Evolutionary conservation across 2,888 invertebrate species (phyloP).

Genomic region (Galerucella pusilla): DNA sequence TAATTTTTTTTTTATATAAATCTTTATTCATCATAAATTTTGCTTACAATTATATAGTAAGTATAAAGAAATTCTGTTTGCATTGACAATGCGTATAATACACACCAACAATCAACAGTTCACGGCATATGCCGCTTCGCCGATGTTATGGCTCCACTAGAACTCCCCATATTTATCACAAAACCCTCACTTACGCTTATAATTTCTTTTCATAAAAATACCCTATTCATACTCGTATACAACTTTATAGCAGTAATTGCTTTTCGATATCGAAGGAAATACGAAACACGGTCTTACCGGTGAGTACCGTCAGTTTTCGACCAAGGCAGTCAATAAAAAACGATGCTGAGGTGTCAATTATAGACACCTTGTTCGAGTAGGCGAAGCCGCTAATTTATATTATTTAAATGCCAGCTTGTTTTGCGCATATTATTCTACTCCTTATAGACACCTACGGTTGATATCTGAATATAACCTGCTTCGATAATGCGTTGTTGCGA

Average conservation of each 20-base stretch:
- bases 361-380: conserved; percentile 56
- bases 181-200: too few relatives aligned
- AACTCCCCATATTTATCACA: too few relatives aligned
- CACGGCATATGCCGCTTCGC: too few relatives aligned
- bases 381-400: conserved; percentile 60
- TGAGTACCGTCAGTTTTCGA: conserved; percentile 29
- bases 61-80: too few relatives aligned
- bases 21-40: too few relatives aligned
- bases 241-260: background rate
- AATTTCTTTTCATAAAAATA: background rate
- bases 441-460: conserved; percentile 57
- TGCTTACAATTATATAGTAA: too few relatives aligned
- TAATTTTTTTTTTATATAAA: background rate
- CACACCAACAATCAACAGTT: too few relatives aligned
- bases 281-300: background rate
- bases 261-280: conserved; percentile 7
- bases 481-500: conserved; percentile 38
- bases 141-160: too few relatives aligned
- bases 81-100: too few relatives aligned
- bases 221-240: conserved; percentile 4
- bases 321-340: conserved; percentile 34
- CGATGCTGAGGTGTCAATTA: conserved; percentile 49
- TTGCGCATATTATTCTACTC: conserved; percentile 63
- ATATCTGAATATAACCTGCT: conserved; percentile 54
- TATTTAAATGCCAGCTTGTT: conserved; percentile 63